Evolutionary conservation across 1,140 invertebrate species (phyloP).

Genomic region (Papilio polyxenes): DNA sequence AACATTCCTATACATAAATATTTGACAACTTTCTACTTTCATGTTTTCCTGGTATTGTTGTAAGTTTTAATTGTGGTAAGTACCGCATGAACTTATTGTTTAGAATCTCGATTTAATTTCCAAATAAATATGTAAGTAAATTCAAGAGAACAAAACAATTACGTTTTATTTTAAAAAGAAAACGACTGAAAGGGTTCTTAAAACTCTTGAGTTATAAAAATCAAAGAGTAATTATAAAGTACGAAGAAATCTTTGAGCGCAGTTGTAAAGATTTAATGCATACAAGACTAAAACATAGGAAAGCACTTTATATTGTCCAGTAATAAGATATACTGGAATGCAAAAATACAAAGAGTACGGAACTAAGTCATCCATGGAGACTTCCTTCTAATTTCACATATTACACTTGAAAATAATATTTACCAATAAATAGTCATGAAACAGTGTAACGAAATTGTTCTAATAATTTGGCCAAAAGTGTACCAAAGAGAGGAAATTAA

Average conservation of each 20-base stretch:
- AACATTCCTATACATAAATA: slow-evolving; percentile 39
- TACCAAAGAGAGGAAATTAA: neutral
- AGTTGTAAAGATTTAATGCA: slow-evolving; percentile 4
- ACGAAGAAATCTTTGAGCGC: neutral
- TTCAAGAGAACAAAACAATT: too few species aligned
- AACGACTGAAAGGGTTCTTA: neutral
- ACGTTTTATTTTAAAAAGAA: neutral
- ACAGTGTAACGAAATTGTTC: neutral
- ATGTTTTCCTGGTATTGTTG: slow-evolving; percentile 14
- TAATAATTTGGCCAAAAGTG: neutral
- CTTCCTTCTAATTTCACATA: neutral
- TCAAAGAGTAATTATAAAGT: neutral
- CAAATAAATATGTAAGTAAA: too few species aligned
- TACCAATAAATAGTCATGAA: too few species aligned
- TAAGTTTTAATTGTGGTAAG: neutral
- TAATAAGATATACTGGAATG: neutral
- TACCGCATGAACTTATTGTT: too few species aligned
- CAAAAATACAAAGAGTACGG: neutral
- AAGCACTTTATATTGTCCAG: slow-evolving; percentile 17
- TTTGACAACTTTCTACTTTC: slow-evolving; percentile 29
- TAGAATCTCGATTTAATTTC: too few species aligned
- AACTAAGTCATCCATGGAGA: neutral
- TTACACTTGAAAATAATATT: neutral
- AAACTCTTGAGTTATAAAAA: neutral
- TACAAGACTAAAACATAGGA: slow-evolving; percentile 5